Evolutionary conservation across 2,888 invertebrate species (phyloP).

Genomic region (Hermodice carunculata): DNA sequence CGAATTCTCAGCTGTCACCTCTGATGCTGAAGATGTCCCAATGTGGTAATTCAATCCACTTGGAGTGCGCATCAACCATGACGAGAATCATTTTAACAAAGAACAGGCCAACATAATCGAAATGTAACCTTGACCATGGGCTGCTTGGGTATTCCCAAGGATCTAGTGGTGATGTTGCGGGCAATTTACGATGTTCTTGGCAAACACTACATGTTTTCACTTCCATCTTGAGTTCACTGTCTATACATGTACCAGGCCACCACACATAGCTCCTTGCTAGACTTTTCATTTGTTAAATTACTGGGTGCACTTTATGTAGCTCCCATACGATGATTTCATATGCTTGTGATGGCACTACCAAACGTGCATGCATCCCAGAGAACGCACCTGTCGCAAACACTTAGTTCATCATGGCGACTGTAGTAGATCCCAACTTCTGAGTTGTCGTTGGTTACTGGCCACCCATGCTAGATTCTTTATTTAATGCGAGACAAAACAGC

Average conservation of each 20-base stretch:
- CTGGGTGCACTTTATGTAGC: slow-evolving; percentile 4
- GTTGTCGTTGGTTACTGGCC: not conserved
- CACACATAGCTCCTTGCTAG: slow-evolving; percentile 3
- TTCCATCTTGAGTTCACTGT: not conserved
- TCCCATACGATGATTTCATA: too few relatives aligned
- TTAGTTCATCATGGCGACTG: slow-evolving; percentile 19
- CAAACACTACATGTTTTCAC: not conserved
- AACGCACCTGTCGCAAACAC: slow-evolving; percentile 22
- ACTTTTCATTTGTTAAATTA: slow-evolving; percentile 4
- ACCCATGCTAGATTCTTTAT: too few relatives aligned
- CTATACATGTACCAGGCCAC: slow-evolving; percentile 16
- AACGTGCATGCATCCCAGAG: slow-evolving; percentile 35
- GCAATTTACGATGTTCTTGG: not conserved
- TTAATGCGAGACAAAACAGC: not conserved
- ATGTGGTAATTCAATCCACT: not conserved
- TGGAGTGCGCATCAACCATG: not conserved
- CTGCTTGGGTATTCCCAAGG: not conserved
- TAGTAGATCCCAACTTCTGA: not conserved
- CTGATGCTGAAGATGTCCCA: not conserved
- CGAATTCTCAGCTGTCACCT: not conserved
- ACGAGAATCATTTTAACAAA: not conserved
- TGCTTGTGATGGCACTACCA: too few relatives aligned
- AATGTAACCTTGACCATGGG: not conserved
- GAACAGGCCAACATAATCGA: not conserved
- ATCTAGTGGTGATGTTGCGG: not conserved